Conservation (phyloP, 2,888 invertebrate species). For the Drosophila algonquin region DNA sequence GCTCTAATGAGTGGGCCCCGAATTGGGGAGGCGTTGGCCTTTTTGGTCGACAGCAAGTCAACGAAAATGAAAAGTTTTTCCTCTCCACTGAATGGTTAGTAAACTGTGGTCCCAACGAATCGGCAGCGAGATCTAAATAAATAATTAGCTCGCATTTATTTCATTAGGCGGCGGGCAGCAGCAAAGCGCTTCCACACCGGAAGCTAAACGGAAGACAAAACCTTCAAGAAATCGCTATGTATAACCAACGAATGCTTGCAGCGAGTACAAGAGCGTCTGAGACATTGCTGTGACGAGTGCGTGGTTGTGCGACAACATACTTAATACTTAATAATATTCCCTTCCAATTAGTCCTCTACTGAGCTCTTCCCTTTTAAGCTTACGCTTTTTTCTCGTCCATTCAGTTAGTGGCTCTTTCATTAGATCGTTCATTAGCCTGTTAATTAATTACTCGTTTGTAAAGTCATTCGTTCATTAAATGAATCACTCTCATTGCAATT, state of each 20-base stretch:
- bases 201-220: no score
- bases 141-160: constrained; percentile 45
- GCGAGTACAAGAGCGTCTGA: no score
- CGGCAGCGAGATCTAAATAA: constrained; percentile 39
- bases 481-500: not conserved
- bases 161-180: constrained; percentile 14
- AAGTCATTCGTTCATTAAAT: not conserved
- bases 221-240: no score
- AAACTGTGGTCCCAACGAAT: constrained; percentile 41
- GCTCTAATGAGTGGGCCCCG: constrained; percentile 18
- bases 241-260: no score
- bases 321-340: not conserved
- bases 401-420: not conserved
- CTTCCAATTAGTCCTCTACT: not conserved
- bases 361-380: not conserved
- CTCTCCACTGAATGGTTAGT: constrained; percentile 62
- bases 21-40: constrained; percentile 19
- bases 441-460: not conserved
- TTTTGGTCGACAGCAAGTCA: constrained; percentile 24
- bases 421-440: not conserved
- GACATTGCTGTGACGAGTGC: no score
- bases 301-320: no score
- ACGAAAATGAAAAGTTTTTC: constrained; percentile 55
- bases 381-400: not conserved
- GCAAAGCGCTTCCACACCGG: not conserved